Evolutionary conservation across 2,113 vertebrate genomes (phyloP).

Genomic region (Vicugna pacos): DNA sequence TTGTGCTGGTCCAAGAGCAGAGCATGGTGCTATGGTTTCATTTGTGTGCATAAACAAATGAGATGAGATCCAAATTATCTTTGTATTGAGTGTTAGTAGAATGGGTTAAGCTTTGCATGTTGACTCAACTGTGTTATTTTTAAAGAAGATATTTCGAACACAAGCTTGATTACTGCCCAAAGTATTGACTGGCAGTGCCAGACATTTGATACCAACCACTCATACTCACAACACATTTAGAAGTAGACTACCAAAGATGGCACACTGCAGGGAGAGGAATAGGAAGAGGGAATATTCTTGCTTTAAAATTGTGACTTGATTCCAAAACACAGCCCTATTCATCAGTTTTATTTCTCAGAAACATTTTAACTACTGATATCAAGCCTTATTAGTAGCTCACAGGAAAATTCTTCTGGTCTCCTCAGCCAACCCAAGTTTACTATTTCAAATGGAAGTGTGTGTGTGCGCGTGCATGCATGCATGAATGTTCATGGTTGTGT

Average conservation of each 20-base stretch:
- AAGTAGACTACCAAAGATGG: background rate
- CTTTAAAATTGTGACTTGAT: background rate
- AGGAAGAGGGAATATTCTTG: background rate
- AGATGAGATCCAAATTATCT: background rate
- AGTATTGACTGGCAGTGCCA: background rate
- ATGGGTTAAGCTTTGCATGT: background rate
- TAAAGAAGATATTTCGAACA: background rate
- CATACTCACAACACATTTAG: background rate
- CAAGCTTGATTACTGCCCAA: background rate
- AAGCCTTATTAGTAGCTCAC: background rate
- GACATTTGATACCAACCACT: background rate
- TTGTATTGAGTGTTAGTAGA: background rate
- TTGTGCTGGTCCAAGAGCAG: background rate
- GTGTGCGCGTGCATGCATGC: background rate
- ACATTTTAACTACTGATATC: background rate
- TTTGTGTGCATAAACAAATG: background rate
- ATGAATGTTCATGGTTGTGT: background rate
- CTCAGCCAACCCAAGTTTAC: background rate
- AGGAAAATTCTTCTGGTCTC: background rate
- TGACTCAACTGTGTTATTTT: background rate
- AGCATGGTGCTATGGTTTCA: background rate
- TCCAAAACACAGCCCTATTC: background rate
- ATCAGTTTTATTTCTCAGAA: slow-evolving; percentile 13
- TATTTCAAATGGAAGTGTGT: background rate
- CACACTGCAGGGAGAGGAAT: background rate